phyloP scores from a whole-genome alignment of 2,888 invertebrate genomes.

The Stenodera caucasica region DNA sequence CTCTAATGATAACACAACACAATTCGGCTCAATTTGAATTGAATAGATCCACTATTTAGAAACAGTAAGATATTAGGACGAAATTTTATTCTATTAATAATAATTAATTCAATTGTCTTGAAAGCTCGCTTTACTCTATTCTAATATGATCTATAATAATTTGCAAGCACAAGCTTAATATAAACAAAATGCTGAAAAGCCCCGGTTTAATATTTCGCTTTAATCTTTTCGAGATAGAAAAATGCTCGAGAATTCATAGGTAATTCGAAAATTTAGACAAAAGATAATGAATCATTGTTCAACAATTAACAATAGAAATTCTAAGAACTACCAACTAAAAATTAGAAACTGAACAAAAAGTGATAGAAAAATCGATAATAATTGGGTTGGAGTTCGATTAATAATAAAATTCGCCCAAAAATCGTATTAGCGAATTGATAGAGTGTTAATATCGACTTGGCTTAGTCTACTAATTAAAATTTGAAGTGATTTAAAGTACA shows the following conservation, averaged over 20 bases:
- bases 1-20: slow-evolving; percentile 36
- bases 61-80: slow-evolving; percentile 2
- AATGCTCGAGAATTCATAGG: no score
- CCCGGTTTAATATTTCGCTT: no score
- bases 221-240: no score
- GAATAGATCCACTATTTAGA: no score
- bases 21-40: slow-evolving; percentile 24
- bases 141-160: not conserved
- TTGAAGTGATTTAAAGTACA: slow-evolving; percentile 8
- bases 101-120: not conserved
- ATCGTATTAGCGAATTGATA: not conserved
- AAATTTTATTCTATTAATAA: not conserved
- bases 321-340: no score
- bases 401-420: not conserved
- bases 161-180: not conserved
- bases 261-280: no score
- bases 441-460: not conserved
- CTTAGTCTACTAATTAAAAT: slow-evolving; percentile 2
- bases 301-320: no score
- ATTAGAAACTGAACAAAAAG: no score
- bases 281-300: no score
- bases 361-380: no score
- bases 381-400: no score
- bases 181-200: no score
- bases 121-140: not conserved